Conservation (phyloP, 2,113 vertebrate genomes). For the Atlantisia rogersi region DNA sequence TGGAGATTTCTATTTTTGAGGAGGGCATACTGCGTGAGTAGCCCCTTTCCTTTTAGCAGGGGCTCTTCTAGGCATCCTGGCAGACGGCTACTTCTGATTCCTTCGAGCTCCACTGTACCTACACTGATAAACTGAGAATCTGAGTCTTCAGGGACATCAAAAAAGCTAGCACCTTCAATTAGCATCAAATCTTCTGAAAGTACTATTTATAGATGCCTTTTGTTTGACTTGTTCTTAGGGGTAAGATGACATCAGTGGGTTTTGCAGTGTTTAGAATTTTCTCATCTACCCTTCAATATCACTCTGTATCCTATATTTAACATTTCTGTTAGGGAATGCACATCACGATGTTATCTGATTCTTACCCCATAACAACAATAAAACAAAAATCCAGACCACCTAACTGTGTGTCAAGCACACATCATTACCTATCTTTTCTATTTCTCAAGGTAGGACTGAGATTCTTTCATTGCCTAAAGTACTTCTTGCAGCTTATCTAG, state of each 20-base stretch:
- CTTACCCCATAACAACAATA: background rate
- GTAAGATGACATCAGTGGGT: background rate
- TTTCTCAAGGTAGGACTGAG: background rate
- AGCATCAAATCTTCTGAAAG: background rate
- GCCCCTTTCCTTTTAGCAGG: background rate
- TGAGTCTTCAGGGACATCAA: background rate
- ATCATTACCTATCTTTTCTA: constrained; percentile 22
- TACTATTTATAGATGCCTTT: background rate
- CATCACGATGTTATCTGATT: background rate
- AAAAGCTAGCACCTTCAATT: background rate
- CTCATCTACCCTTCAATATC: background rate
- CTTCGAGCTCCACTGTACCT: background rate
- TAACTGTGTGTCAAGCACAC: background rate
- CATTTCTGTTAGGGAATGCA: background rate
- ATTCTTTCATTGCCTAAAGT: constrained; percentile 36
- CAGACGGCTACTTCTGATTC: background rate
- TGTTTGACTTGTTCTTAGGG: background rate
- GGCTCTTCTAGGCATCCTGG: background rate
- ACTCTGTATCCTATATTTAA: background rate
- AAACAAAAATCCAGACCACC: constrained; percentile 7
- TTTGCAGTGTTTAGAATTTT: background rate
- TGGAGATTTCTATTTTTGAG: background rate
- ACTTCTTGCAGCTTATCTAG: constrained; percentile 41
- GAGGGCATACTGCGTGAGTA: background rate
- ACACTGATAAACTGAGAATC: background rate